Evolutionary conservation across 2,888 invertebrate species (phyloP).

Genomic region (Parnassius smintheus): DNA sequence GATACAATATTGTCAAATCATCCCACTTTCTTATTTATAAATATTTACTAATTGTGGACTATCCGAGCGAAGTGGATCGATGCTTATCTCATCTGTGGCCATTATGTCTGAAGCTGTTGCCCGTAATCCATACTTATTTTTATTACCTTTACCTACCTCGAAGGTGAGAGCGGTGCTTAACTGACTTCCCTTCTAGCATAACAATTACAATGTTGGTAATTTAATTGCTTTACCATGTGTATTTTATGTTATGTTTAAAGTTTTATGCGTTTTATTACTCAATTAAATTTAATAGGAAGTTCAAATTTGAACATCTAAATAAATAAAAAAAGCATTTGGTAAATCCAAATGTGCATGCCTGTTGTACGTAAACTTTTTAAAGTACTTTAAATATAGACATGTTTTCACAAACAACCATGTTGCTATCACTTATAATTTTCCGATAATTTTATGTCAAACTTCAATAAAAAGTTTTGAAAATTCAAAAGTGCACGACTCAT

Average conservation of each 20-base stretch:
- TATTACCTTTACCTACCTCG: conserved; percentile 23
- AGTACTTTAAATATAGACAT: no score
- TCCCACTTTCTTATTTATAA: conserved; percentile 46
- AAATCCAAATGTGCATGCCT: no score
- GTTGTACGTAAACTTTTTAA: no score
- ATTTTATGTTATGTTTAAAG: not conserved
- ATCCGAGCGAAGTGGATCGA: conserved; percentile 33
- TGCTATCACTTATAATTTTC: no score
- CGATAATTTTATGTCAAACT: no score
- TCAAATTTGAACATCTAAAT: no score
- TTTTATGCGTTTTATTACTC: no score
- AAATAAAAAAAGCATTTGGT: no score
- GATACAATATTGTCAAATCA: conserved; percentile 27
- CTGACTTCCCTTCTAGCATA: conserved; percentile 32
- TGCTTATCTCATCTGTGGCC: conserved; percentile 36
- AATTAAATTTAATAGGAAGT: no score
- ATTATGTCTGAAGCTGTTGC: conserved; percentile 28
- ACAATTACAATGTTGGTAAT: conserved; percentile 22
- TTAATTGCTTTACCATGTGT: conserved; percentile 15
- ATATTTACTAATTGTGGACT: conserved; percentile 52
- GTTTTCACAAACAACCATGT: no score
- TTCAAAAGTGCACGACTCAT: no score
- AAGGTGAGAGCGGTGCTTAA: conserved; percentile 24
- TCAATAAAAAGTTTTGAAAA: no score
- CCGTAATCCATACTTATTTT: conserved; percentile 23